Evolutionary conservation across 1,140 invertebrate species (phyloP).

Genomic region (Eriocheir sinensis): DNA sequence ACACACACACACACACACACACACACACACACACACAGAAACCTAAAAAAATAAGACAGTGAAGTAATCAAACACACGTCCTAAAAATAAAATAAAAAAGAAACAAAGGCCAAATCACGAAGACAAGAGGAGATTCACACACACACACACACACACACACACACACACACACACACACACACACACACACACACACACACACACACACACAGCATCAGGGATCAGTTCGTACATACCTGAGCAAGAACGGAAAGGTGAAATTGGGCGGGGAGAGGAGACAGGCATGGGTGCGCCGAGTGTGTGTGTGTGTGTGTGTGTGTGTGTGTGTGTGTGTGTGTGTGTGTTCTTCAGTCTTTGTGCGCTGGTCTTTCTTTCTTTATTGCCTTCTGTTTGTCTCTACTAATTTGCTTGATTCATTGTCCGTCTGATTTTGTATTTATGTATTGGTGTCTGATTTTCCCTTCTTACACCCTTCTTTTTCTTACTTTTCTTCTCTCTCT

Average conservation of each 20-base stretch:
- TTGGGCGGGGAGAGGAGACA: not conserved
- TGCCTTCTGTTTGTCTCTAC: not conserved
- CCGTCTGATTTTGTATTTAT: not conserved
- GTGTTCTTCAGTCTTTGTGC: conserved; percentile 17
- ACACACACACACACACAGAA: too few species aligned
- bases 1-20: too few species aligned
- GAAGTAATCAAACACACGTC: too few species aligned
- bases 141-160: not conserved
- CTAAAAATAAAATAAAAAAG: too few species aligned
- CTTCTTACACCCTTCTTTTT: too few species aligned
- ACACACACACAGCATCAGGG: not conserved
- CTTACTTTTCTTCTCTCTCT: too few species aligned
- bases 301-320: conserved; percentile 48
- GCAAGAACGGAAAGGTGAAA: not conserved
- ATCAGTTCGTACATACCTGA: not conserved
- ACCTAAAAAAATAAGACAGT: too few species aligned
- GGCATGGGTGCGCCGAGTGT: not conserved
- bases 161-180: conserved; percentile 4
- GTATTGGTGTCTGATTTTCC: not conserved
- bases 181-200: conserved; percentile 15
- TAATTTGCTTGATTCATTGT: not conserved
- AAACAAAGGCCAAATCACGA: too few species aligned
- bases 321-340: conserved; percentile 62
- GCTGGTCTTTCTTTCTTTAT: not conserved
- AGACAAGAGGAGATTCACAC: too few species aligned